Conservation (phyloP, 1,140 invertebrate species). For the Dendroctonus ponderosae region DNA sequence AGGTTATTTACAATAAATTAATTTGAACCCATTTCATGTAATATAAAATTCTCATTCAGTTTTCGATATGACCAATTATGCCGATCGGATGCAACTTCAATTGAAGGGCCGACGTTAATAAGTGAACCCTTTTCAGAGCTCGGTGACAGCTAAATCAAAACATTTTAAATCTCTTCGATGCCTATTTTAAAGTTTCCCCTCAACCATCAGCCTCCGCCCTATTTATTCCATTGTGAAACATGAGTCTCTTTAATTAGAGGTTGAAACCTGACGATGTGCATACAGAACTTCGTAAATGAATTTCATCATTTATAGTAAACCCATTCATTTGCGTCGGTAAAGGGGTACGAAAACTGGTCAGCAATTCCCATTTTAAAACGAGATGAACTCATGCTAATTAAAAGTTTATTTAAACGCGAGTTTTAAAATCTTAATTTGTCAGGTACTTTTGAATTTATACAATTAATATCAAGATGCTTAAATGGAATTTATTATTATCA, state of each 20-base stretch:
- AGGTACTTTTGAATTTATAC: too few relatives aligned
- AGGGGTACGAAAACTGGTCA: background rate
- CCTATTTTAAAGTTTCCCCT: constrained; percentile 8
- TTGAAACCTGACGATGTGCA: constrained; percentile 15
- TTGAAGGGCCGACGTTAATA: constrained; percentile 7
- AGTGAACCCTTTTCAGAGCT: constrained; percentile 14
- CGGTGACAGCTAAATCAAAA: constrained; percentile 16
- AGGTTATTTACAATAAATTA: too few relatives aligned
- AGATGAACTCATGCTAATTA: too few relatives aligned
- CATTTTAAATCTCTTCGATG: constrained; percentile 14
- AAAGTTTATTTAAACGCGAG: too few relatives aligned
- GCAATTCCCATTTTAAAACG: too few relatives aligned
- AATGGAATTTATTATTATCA: too few relatives aligned
- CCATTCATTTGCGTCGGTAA: background rate
- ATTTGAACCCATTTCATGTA: too few relatives aligned
- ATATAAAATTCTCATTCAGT: too few relatives aligned
- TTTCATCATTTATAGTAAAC: constrained; percentile 4
- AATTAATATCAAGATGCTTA: too few relatives aligned
- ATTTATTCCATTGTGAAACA: constrained; percentile 18
- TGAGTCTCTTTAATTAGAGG: constrained; percentile 15
- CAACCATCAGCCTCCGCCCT: constrained; percentile 1
- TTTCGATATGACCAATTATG: too few relatives aligned
- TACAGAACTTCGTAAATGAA: constrained; percentile 10
- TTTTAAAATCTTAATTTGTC: too few relatives aligned
- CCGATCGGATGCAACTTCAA: background rate